Evolutionary conservation across 2,888 invertebrate genomes (phyloP).

Genomic region (Acronicta psi): DNA sequence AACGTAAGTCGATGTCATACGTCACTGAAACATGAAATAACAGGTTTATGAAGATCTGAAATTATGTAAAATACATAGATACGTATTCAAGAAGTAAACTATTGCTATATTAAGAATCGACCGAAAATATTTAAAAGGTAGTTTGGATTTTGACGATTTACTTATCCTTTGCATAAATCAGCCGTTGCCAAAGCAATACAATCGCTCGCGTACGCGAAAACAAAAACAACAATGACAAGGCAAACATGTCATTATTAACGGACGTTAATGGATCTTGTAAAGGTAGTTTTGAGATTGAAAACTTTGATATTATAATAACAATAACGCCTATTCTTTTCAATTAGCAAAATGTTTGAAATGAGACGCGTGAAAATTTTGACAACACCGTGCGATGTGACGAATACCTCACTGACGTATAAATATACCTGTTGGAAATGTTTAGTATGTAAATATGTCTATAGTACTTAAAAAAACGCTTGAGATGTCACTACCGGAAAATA

Average conservation of each 20-base stretch:
- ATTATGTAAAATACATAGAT: background rate
- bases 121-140: background rate
- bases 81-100: background rate
- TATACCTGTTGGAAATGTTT: conserved; percentile 5
- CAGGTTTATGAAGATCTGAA: background rate
- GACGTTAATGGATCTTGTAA: conserved; percentile 19
- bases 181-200: conserved; percentile 8
- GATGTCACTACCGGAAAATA: conserved; percentile 5
- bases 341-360: conserved; percentile 24
- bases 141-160: background rate
- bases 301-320: conserved; percentile 27
- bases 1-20: background rate
- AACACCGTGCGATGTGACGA: conserved; percentile 41
- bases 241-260: conserved; percentile 15
- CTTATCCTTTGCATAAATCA: conserved; percentile 1
- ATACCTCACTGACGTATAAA: conserved; percentile 20
- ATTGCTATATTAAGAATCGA: background rate
- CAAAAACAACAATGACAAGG: conserved; percentile 18
- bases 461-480: conserved; percentile 10
- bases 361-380: conserved; percentile 28
- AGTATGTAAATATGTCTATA: conserved; percentile 24
- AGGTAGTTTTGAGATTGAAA: conserved; percentile 22
- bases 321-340: conserved; percentile 26
- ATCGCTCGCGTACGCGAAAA: conserved; percentile 14
- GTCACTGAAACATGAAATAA: conserved; percentile 5